These are phyloP conservation scores for Darevskia nairensis DNA, from an alignment of 2,797 vertebrate genomes.

Conservation along the genomic window DNA sequence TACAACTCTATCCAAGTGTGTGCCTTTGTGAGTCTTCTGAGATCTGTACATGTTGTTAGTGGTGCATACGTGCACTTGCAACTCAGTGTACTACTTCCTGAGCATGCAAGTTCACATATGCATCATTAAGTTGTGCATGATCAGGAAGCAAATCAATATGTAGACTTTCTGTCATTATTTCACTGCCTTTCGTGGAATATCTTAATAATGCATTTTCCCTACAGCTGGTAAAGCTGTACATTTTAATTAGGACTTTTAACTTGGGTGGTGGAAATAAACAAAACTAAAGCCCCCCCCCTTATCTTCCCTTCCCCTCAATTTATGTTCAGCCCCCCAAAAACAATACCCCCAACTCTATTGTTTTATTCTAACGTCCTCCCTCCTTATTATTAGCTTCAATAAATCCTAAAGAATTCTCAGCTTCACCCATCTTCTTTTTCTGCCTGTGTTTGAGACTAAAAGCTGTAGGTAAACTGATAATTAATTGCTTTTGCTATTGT, in stretches of 20 bases:
- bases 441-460: background rate
- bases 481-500: constrained; percentile 71
- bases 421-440: background rate
- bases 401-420: constrained; percentile 18
- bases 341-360: background rate
- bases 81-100: background rate
- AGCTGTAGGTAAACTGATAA: constrained; percentile 60
- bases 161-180: constrained; percentile 22
- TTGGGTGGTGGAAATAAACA: background rate
- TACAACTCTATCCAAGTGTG: background rate
- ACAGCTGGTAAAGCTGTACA: background rate
- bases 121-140: constrained; percentile 36
- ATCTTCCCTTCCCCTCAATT: background rate
- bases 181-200: constrained; percentile 1
- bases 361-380: background rate
- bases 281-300: background rate
- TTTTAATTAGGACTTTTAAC: constrained; percentile 28
- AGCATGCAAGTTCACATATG: background rate
- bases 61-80: background rate
- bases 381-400: constrained; percentile 7
- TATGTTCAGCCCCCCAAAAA: background rate
- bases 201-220: constrained; percentile 45
- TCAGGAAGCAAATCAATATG: constrained; percentile 40
- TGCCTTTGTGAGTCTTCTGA: constrained; percentile 27
- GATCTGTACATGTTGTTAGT: background rate